Conservation (phyloP, 1,140 invertebrate genomes). For the Mycetomoellerius zeteki region DNA sequence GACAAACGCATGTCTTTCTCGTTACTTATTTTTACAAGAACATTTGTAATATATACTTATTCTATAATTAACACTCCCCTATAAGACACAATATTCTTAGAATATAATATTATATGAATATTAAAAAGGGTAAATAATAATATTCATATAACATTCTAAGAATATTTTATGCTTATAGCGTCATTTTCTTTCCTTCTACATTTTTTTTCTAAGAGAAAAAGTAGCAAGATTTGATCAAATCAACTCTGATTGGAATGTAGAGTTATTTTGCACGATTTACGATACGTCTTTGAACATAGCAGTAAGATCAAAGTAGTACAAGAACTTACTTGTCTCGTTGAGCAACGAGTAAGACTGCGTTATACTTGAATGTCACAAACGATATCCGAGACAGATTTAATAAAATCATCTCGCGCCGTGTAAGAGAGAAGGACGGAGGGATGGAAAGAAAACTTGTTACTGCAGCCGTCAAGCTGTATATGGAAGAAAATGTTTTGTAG, state of each 20-base stretch:
- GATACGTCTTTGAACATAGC: slow-evolving; percentile 18
- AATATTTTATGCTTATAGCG: too few relatives aligned
- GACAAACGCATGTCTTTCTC: background rate
- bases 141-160: too few relatives aligned
- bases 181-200: background rate
- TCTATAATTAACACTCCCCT: background rate
- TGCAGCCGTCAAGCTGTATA: slow-evolving; percentile 59
- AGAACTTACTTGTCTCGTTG: slow-evolving; percentile 30
- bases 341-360: slow-evolving; percentile 34
- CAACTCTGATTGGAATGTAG: slow-evolving; percentile 21
- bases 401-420: slow-evolving; percentile 50
- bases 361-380: slow-evolving; percentile 57
- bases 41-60: background rate
- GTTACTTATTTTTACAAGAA: background rate
- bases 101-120: too few relatives aligned
- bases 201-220: background rate
- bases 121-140: too few relatives aligned
- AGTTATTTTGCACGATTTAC: background rate
- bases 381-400: slow-evolving; percentile 61
- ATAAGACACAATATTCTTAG: too few relatives aligned
- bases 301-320: slow-evolving; percentile 24
- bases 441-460: slow-evolving; percentile 62
- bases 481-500: slow-evolving; percentile 58
- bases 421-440: slow-evolving; percentile 34
- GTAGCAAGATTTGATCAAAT: slow-evolving; percentile 16